phyloP scores from a whole-genome alignment of 2,113 vertebrate genomes.

The Neodontobutis hainanensis region DNA sequence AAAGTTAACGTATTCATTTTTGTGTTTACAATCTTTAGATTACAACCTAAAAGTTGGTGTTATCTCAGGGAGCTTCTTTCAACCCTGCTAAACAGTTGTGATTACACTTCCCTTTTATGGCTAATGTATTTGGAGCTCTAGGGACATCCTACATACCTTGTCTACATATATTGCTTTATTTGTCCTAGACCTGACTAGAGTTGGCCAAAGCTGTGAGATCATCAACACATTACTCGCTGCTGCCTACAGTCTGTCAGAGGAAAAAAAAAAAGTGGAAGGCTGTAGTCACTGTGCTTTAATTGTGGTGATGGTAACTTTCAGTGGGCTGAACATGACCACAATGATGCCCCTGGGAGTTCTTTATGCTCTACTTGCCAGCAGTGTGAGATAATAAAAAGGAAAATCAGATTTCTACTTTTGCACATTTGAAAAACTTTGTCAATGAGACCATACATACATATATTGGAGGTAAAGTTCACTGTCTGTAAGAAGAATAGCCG shows the following conservation, averaged over 20 bases:
- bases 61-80: slow-evolving; percentile 6
- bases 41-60: slow-evolving; percentile 16
- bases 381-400: slow-evolving; percentile 33
- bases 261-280: slow-evolving; percentile 3
- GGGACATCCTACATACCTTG: slow-evolving; percentile 35
- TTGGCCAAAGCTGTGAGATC: slow-evolving; percentile 22
- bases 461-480: slow-evolving; percentile 29
- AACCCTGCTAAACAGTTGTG: slow-evolving; percentile 15
- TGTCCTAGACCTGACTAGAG: slow-evolving; percentile 29
- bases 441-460: too few species aligned
- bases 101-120: slow-evolving; percentile 19
- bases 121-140: slow-evolving; percentile 21
- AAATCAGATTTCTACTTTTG: slow-evolving; percentile 24
- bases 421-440: slow-evolving; percentile 20
- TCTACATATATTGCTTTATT: slow-evolving; percentile 16
- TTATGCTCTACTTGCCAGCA: slow-evolving; percentile 52
- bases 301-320: slow-evolving; percentile 43
- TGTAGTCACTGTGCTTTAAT: slow-evolving; percentile 33
- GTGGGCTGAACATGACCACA: slow-evolving; percentile 25
- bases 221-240: slow-evolving; percentile 24
- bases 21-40: neutral
- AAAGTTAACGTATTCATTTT: too few species aligned
- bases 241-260: slow-evolving; percentile 33
- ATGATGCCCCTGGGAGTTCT: slow-evolving; percentile 34
- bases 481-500: slow-evolving; percentile 17